These are phyloP conservation scores for Selene dorsalis DNA, from an alignment of 2,797 vertebrate genomes.

Conservation along the genomic window DNA sequence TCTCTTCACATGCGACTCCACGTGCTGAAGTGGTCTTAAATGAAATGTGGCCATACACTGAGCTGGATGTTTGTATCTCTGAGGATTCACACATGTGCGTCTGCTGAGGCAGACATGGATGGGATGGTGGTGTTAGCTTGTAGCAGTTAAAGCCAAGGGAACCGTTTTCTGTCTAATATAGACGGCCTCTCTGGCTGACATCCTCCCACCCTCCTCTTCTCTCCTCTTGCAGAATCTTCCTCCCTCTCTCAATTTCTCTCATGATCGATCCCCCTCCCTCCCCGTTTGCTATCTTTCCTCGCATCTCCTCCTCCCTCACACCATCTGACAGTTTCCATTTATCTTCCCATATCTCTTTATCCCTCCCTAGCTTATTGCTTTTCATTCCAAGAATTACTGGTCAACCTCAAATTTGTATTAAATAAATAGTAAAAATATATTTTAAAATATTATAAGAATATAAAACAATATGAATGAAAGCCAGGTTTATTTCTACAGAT, in stretches of 20 bases:
- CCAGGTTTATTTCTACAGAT: slow-evolving; percentile 19
- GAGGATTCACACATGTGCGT: slow-evolving; percentile 43
- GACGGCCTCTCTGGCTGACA: slow-evolving; percentile 72
- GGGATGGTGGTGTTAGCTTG: slow-evolving; percentile 58
- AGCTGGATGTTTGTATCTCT: slow-evolving; percentile 22
- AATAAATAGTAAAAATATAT: background rate
- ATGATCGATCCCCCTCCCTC: slow-evolving; percentile 74
- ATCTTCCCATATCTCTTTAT: slow-evolving; percentile 72
- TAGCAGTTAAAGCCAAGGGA: slow-evolving; percentile 59
- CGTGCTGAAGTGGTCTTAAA: slow-evolving; percentile 26
- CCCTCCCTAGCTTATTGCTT: slow-evolving; percentile 60
- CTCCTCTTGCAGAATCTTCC: slow-evolving; percentile 55
- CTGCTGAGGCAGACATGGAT: slow-evolving; percentile 36
- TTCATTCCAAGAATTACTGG: slow-evolving; percentile 52
- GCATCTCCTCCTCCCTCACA: slow-evolving; percentile 77
- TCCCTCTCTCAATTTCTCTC: slow-evolving; percentile 74
- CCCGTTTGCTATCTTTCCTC: slow-evolving; percentile 61
- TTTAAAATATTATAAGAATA: background rate
- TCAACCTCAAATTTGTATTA: slow-evolving; percentile 52
- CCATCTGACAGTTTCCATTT: slow-evolving; percentile 81
- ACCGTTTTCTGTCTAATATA: slow-evolving; percentile 74
- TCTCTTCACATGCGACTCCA: slow-evolving; percentile 39
- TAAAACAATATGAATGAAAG: slow-evolving; percentile 22
- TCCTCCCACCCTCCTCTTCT: slow-evolving; percentile 62
- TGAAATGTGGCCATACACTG: slow-evolving; percentile 6